Percentiles rank a stretch among this genome's conserved stretches.
Conservation (phyloP, 1,140 invertebrate species). For the Himalopsyche phryganea region DNA sequence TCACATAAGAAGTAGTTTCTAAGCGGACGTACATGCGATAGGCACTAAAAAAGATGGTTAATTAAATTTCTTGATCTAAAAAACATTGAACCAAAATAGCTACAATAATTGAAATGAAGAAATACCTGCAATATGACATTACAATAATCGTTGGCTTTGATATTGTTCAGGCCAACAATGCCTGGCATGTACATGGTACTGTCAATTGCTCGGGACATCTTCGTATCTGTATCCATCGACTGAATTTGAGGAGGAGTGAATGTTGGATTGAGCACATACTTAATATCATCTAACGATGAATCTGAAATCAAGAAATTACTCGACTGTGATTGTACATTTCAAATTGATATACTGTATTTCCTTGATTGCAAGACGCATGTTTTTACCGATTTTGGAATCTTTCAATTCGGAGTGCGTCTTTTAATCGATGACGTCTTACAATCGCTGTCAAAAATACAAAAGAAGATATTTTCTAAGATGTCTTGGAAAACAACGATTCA, state of each 20-base stretch:
- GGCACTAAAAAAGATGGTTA: slow-evolving; percentile 61
- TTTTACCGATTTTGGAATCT: no score
- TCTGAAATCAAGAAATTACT: slow-evolving; percentile 57
- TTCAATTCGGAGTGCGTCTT: no score
- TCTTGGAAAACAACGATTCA: no score
- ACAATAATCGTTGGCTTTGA: slow-evolving; percentile 99
- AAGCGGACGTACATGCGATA: slow-evolving; percentile 92
- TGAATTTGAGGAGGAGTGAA: slow-evolving; percentile 82
- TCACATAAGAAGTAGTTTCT: slow-evolving; percentile 94
- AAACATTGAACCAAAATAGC: no score
- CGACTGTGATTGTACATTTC: no score
- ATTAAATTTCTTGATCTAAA: no score
- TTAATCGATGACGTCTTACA: no score
- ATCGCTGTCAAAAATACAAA: no score
- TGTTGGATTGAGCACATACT: slow-evolving; percentile 98
- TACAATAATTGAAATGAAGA: background rate
- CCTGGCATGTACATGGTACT: slow-evolving; percentile 95
- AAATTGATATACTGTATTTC: no score
- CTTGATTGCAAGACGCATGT: no score
- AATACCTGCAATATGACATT: slow-evolving; percentile 94
- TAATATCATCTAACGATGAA: slow-evolving; percentile 97
- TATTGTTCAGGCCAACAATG: slow-evolving; percentile 97
- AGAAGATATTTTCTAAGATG: no score
- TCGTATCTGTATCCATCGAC: slow-evolving; percentile 76
- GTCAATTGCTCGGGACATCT: slow-evolving; percentile 92